phyloP scores from a whole-genome alignment of 2,888 invertebrate species.

The Orthosia incerta region DNA sequence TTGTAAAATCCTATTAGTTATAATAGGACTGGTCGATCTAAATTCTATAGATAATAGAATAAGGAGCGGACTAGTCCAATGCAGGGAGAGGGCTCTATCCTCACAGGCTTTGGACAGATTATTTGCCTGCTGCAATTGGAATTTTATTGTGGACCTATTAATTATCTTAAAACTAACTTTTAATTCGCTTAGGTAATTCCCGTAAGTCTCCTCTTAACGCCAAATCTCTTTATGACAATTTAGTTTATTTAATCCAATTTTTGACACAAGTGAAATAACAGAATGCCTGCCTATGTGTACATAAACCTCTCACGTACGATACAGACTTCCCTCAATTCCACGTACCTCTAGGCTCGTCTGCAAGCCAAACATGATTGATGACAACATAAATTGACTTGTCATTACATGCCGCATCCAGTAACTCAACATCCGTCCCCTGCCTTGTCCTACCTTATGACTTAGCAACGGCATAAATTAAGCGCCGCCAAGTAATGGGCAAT shows the following conservation, averaged over 20 bases:
- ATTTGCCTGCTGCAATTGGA: neutral
- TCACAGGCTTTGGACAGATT: neutral
- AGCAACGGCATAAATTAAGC: conserved; percentile 89
- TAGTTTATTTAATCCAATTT: neutral
- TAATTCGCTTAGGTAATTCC: no score
- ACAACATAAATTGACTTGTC: conserved; percentile 48
- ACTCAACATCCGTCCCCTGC: conserved; percentile 67
- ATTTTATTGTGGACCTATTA: no score
- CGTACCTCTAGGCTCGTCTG: conserved; percentile 35
- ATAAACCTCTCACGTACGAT: conserved; percentile 32
- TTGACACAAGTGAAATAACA: neutral
- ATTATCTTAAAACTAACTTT: neutral
- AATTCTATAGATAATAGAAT: neutral
- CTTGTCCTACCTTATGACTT: conserved; percentile 88
- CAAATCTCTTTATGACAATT: neutral
- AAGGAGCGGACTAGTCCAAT: neutral
- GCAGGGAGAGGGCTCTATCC: no score
- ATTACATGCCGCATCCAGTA: conserved; percentile 67
- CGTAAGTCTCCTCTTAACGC: no score
- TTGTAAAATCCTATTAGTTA: neutral
- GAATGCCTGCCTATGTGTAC: neutral
- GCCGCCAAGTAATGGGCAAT: conserved; percentile 87
- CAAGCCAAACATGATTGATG: conserved; percentile 53
- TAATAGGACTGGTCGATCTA: neutral
- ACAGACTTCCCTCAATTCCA: conserved; percentile 24